phyloP scores from a whole-genome alignment of 2,888 invertebrate genomes.

The Cyclophora punctaria region DNA sequence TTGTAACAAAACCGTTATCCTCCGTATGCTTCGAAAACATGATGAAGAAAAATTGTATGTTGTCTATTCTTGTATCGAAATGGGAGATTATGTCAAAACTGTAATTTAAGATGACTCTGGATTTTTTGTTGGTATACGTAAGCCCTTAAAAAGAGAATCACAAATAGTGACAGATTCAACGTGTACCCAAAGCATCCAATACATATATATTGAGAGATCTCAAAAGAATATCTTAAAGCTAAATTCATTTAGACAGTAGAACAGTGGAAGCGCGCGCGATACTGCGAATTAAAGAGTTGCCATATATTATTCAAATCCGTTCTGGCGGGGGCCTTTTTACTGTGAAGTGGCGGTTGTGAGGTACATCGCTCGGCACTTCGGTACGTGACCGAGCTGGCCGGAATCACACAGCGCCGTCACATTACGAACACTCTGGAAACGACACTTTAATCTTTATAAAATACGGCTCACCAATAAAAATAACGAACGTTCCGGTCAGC shows the following conservation, averaged over 20 bases:
- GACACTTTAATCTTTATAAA: conserved; percentile 26
- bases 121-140: too few relatives aligned
- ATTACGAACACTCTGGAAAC: conserved; percentile 33
- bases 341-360: conserved; percentile 62
- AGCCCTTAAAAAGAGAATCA: not conserved
- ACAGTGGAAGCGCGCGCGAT: conserved; percentile 18
- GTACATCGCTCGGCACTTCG: conserved; percentile 71
- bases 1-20: too few relatives aligned
- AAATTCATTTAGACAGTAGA: conserved; percentile 15
- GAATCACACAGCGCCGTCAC: conserved; percentile 32
- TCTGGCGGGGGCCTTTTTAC: conserved; percentile 60
- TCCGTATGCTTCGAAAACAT: too few relatives aligned
- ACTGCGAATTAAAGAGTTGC: conserved; percentile 51
- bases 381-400: conserved; percentile 58
- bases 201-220: not conserved
- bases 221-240: conserved; percentile 8
- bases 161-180: not conserved
- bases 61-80: too few relatives aligned
- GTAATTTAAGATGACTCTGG: too few relatives aligned
- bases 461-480: conserved; percentile 1
- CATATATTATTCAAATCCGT: conserved; percentile 68
- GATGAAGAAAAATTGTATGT: too few relatives aligned
- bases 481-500: not conserved
- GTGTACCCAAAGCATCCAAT: conserved; percentile 1
- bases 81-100: too few relatives aligned